Evolutionary conservation across 1,140 invertebrate species (phyloP), one percentile per base, ranked within the genome.

Genomic region (Phenacoccus solenopsis): DNA sequence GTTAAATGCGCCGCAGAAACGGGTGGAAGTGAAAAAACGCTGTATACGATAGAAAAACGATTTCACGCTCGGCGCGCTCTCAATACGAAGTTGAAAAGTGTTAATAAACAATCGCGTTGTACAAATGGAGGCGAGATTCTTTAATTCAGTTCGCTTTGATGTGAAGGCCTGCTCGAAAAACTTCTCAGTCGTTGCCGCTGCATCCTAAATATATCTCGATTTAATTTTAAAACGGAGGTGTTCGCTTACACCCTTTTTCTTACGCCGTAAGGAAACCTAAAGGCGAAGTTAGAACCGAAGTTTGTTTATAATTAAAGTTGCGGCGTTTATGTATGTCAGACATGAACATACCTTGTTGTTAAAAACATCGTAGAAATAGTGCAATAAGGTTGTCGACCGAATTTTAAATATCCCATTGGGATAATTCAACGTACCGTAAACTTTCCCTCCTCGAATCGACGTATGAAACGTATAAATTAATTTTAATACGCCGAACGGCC

Each of bases 291-390:
- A 49, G 38, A 49, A 4, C 38, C 16, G 16, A 49, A 49, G 38
- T 49, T 49, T 49, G 38, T 49, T 49, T 49, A 49, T 49, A 49
- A 49, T 49, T 49, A 49, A 49, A 49, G 38, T 49, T 49, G 38
- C 38, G 38, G 38, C 38, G 38, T 16, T 49, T 49, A 49, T 16
- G 38, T 49, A 49, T 49, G 16, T 49, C 38, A 49, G 38, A 49
- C 38, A 49, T 9, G 38, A 49, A n/a, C 38, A 49, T 49, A 49
- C 38, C 38, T 9, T 49, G 38, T 49, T 49, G 38, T 49, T 49
- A n/a, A 49, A 49, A 49, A 49, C 16, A n/a, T n/a, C 2, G 3
- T 49, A 49, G 20, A n/a, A 49, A 49, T 49, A 2, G 38, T 16
- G 38, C 38, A 49, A 49, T 49, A 16, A 49, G 38, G 12, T 49